Percentiles rank a stretch among this genome's conserved stretches.
Conservation (phyloP, 2,888 invertebrate species). For the Drosophila lutescens region DNA sequence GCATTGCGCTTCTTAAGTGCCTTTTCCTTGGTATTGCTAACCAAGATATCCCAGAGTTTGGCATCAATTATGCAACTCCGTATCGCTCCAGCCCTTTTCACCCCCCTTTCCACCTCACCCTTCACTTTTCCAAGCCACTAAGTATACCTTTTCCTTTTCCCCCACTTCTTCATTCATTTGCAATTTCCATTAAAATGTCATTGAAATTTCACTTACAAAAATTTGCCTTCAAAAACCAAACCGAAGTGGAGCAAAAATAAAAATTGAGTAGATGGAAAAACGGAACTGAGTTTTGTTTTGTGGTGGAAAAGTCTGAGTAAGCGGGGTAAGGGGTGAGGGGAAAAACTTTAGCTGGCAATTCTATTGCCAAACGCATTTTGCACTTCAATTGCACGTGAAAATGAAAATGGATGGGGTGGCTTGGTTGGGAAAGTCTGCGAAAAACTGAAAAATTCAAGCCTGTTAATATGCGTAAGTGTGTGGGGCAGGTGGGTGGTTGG, state of each 20-base stretch:
- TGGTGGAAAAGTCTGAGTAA: slow-evolving; percentile 2
- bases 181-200: slow-evolving; percentile 75
- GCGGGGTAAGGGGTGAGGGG: slow-evolving; percentile 1
- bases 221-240: slow-evolving; percentile 45
- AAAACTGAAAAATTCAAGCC: slow-evolving; percentile 55
- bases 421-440: slow-evolving; percentile 17
- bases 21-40: not conserved
- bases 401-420: slow-evolving; percentile 55
- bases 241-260: slow-evolving; percentile 27
- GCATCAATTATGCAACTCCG: slow-evolving; percentile 39
- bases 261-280: slow-evolving; percentile 13
- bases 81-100: no score
- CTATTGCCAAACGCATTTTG: slow-evolving; percentile 66
- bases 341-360: slow-evolving; percentile 71
- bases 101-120: not conserved
- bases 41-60: slow-evolving; percentile 11
- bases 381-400: slow-evolving; percentile 69
- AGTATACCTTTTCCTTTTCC: not conserved
- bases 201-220: slow-evolving; percentile 76
- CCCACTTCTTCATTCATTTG: slow-evolving; percentile 39
- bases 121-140: slow-evolving; percentile 22
- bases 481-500: slow-evolving; percentile 17
- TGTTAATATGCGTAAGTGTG: slow-evolving; percentile 70
- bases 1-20: not conserved
- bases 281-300: slow-evolving; percentile 38